Conservation (phyloP, 2,113 vertebrate genomes). For the Nyctibius bracteatus region DNA sequence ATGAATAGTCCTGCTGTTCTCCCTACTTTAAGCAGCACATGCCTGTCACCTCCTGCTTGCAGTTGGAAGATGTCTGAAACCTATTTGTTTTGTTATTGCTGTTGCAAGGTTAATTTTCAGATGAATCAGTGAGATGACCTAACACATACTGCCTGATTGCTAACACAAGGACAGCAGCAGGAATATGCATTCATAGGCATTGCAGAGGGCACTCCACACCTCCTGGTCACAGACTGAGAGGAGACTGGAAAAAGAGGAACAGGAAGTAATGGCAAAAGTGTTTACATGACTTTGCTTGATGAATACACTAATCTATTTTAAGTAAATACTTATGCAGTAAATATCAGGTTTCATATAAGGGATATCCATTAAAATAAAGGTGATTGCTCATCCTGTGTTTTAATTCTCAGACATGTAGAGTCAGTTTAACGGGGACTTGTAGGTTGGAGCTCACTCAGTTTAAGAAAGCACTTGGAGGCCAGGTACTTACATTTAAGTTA, state of each 20-base stretch:
- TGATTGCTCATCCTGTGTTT: background rate
- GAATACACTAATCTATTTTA: background rate
- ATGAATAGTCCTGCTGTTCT: background rate
- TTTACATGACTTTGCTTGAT: background rate
- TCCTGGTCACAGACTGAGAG: background rate
- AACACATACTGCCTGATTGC: background rate
- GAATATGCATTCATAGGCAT: rapidly evolving
- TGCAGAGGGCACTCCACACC: background rate
- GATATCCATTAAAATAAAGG: background rate
- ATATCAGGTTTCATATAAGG: background rate
- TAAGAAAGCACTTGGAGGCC: background rate
- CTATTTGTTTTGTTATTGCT: background rate
- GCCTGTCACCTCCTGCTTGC: background rate
- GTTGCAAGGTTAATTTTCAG: background rate
- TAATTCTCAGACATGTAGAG: rapidly evolving
- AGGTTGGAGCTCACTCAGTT: background rate
- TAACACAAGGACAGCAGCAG: background rate
- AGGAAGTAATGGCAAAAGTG: background rate
- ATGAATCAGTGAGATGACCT: background rate
- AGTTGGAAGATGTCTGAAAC: background rate
- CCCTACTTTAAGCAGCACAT: background rate
- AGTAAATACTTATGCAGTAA: background rate
- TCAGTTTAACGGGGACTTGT: background rate
- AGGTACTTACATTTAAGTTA: background rate
- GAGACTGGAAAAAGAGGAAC: background rate